Conservation (phyloP, 2,113 vertebrate species). For the Elephantulus edwardii region DNA sequence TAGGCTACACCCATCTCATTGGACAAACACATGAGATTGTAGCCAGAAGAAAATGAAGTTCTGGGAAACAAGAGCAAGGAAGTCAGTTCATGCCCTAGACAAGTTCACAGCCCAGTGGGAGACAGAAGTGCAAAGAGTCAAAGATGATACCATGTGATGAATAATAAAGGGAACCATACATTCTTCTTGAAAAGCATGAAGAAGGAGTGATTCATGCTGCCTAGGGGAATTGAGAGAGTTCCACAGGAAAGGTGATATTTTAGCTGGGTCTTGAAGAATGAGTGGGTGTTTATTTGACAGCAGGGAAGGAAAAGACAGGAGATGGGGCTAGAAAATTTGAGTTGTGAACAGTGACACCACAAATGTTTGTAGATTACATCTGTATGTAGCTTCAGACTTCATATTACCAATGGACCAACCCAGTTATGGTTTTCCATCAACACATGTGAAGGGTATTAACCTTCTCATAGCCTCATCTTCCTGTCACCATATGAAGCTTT, state of each 20-base stretch:
- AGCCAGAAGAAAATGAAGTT: neutral
- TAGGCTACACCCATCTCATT: neutral
- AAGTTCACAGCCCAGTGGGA: neutral
- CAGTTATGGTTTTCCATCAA: neutral
- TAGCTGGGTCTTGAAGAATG: neutral
- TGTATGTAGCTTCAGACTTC: neutral
- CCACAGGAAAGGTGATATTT: conserved; percentile 3
- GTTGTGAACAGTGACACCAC: neutral
- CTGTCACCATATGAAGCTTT: neutral
- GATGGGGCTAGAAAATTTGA: neutral
- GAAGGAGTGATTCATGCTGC: conserved; percentile 16
- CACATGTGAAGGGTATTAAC: neutral
- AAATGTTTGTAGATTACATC: neutral
- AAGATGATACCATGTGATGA: neutral
- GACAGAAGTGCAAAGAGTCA: neutral
- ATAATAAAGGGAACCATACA: neutral
- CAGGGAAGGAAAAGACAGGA: neutral
- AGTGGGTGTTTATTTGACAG: neutral
- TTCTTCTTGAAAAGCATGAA: neutral
- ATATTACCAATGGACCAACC: neutral
- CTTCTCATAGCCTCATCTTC: neutral
- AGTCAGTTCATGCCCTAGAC: neutral
- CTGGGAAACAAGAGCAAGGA: neutral
- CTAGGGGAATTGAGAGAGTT: neutral
- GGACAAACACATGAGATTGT: neutral